phyloP scores from a whole-genome alignment of 2,888 invertebrate genomes.

The Drosophila stalkeri region DNA sequence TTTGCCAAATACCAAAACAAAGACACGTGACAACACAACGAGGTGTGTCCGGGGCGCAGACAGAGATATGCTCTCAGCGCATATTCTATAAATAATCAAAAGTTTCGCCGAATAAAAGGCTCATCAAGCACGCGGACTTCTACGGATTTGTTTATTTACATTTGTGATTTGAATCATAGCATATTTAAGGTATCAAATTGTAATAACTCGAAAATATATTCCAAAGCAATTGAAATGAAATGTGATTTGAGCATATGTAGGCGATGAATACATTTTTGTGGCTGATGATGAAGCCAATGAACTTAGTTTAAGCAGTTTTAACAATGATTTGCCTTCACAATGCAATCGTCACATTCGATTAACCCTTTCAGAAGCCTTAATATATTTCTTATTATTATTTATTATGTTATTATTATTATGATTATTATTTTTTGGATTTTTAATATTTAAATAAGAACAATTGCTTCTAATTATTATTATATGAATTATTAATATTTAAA shows the following conservation, averaged over 20 bases:
- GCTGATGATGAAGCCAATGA: too few relatives aligned
- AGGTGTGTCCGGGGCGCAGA: not conserved
- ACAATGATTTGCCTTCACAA: not conserved
- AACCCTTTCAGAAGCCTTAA: not conserved
- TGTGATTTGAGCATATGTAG: not conserved
- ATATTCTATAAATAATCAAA: constrained; percentile 10
- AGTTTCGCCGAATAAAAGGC: not conserved
- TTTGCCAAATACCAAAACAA: constrained; percentile 39
- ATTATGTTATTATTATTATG: not conserved
- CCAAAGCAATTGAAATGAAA: not conserved
- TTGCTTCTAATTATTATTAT: not conserved
- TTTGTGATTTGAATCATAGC: constrained; percentile 1
- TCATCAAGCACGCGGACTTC: not conserved
- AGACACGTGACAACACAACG: not conserved
- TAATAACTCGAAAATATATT: not conserved
- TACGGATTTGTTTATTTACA: constrained; percentile 9
- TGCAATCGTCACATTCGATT: not conserved
- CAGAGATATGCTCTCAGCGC: not conserved
- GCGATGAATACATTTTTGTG: not conserved
- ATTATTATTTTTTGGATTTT: not conserved
- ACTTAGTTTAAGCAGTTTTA: too few relatives aligned
- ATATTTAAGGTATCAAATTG: not conserved
- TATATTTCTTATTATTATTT: too few relatives aligned
- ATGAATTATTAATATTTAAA: too few relatives aligned
- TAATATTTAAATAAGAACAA: too few relatives aligned